Percentiles rank a stretch among this genome's conserved stretches.
Evolutionary conservation across 2,888 invertebrate species (phyloP).

Genomic region (Sinelater perroti): DNA sequence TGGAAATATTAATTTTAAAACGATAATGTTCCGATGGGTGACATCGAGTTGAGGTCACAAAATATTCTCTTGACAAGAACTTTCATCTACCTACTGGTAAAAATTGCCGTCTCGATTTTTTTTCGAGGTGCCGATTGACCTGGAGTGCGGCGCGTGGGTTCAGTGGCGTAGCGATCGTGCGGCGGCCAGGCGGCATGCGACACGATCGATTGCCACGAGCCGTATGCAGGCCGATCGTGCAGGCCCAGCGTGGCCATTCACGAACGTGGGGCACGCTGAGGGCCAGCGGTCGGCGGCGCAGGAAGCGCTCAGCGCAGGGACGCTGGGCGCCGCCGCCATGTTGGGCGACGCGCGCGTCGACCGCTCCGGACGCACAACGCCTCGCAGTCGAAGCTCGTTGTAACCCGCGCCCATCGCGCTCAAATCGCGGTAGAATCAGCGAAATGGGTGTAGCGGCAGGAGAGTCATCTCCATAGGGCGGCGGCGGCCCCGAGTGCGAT

Average conservation of each 20-base stretch:
- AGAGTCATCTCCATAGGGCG: slow-evolving; percentile 49
- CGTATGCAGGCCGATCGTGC: slow-evolving; percentile 23
- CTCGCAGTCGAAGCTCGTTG: slow-evolving; percentile 36
- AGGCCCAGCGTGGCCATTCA: slow-evolving; percentile 33
- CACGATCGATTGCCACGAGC: slow-evolving; percentile 37
- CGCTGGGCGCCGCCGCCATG: slow-evolving; percentile 54
- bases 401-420: slow-evolving; percentile 43
- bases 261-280: slow-evolving; percentile 21
- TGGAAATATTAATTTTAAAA: too few relatives aligned
- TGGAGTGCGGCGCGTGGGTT: slow-evolving; percentile 26
- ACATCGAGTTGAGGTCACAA: too few relatives aligned
- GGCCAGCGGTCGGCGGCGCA: slow-evolving; percentile 36
- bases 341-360: slow-evolving; percentile 42
- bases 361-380: slow-evolving; percentile 43
- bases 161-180: slow-evolving; percentile 18
- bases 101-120: too few relatives aligned
- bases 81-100: too few relatives aligned
- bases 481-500: slow-evolving; percentile 45
- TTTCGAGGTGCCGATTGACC: too few relatives aligned
- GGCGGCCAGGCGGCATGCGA: slow-evolving; percentile 31
- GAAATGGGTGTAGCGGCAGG: slow-evolving; percentile 52
- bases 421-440: slow-evolving; percentile 44
- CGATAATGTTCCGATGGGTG: too few relatives aligned
- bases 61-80: too few relatives aligned
- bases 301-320: slow-evolving; percentile 45